Conservation (phyloP, 2,888 invertebrate genomes). For the Chamaedrilus cognettii region DNA sequence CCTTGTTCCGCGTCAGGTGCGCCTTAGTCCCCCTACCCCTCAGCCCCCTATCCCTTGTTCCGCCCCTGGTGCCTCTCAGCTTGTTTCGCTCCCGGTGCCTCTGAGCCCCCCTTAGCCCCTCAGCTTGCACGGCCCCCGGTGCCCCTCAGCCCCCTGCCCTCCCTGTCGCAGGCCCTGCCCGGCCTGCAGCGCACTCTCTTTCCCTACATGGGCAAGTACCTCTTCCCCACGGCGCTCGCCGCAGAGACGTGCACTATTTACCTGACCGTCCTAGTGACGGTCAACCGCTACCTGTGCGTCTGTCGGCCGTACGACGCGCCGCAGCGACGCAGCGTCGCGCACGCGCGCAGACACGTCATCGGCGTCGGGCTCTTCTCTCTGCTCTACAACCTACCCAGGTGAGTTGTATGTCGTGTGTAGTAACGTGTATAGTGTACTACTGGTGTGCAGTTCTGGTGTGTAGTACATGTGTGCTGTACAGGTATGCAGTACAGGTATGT, state of each 20-base stretch:
- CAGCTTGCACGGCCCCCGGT: too few species aligned
- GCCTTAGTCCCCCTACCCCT: too few species aligned
- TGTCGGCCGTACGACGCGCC: constrained; percentile 37
- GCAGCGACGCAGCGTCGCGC: constrained; percentile 33
- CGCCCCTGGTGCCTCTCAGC: too few species aligned
- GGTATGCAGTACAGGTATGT: too few species aligned
- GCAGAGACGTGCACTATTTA: constrained; percentile 37
- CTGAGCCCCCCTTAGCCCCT: too few species aligned
- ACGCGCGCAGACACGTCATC: constrained; percentile 35
- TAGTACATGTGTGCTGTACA: too few species aligned
- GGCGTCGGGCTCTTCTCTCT: constrained; percentile 30
- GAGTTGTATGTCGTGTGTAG: too few species aligned
- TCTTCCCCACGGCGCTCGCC: constrained; percentile 34
- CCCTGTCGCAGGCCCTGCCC: neutral
- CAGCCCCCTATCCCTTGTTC: too few species aligned
- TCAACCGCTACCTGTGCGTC: constrained; percentile 37
- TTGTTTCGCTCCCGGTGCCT: too few species aligned
- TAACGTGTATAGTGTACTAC: too few species aligned
- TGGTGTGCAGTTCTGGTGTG: too few species aligned
- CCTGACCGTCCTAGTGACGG: constrained; percentile 38
- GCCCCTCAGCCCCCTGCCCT: neutral
- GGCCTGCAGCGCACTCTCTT: constrained; percentile 16
- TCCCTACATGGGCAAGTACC: constrained; percentile 33
- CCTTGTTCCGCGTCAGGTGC: too few species aligned
- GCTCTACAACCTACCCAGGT: constrained; percentile 36